Percentiles rank a stretch among this genome's conserved stretches.
These are phyloP conservation scores for Raillietiella orientalis DNA, from an alignment of 2,888 invertebrate genomes.

Conservation along the genomic window DNA sequence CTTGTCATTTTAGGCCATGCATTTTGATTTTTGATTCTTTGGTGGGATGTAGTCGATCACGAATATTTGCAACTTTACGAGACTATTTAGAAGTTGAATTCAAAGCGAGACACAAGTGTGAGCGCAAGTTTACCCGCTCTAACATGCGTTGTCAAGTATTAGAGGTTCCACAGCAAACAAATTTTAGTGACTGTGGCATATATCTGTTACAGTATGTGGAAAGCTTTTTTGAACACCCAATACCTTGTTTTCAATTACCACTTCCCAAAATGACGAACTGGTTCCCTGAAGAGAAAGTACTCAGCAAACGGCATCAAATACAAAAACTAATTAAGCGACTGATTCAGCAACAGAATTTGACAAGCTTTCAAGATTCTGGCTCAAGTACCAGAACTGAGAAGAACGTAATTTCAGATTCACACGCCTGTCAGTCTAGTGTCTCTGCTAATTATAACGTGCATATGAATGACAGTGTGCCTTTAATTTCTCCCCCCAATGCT, in stretches of 20 bases:
- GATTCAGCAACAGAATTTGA: conserved; percentile 38
- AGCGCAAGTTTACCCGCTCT: conserved; percentile 32
- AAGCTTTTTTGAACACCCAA: conserved; percentile 73
- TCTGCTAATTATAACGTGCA: too few relatives aligned
- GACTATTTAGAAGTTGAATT: conserved; percentile 71
- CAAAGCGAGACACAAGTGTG: conserved; percentile 23
- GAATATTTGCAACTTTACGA: conserved; percentile 58
- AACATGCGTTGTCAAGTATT: conserved; percentile 57
- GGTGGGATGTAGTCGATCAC: conserved; percentile 37
- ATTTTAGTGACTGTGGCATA: conserved; percentile 85
- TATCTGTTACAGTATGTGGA: conserved; percentile 87
- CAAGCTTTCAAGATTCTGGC: too few relatives aligned
- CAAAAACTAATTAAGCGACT: conserved; percentile 36
- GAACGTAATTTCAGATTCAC: too few relatives aligned
- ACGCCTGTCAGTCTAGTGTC: too few relatives aligned
- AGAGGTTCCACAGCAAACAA: conserved; percentile 87
- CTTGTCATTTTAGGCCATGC: conserved; percentile 32
- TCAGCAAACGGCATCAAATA: conserved; percentile 55
- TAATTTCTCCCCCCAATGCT: too few relatives aligned
- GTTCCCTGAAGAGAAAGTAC: conserved; percentile 56
- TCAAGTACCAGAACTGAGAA: too few relatives aligned
- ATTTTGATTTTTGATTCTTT: conserved; percentile 86
- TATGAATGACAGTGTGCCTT: too few relatives aligned
- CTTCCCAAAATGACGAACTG: conserved; percentile 47
- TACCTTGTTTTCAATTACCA: too few relatives aligned